Evolutionary conservation across 2,888 invertebrate species (phyloP), one percentile per base, ranked within the genome.

Genomic region (Smittia aterrima): DNA sequence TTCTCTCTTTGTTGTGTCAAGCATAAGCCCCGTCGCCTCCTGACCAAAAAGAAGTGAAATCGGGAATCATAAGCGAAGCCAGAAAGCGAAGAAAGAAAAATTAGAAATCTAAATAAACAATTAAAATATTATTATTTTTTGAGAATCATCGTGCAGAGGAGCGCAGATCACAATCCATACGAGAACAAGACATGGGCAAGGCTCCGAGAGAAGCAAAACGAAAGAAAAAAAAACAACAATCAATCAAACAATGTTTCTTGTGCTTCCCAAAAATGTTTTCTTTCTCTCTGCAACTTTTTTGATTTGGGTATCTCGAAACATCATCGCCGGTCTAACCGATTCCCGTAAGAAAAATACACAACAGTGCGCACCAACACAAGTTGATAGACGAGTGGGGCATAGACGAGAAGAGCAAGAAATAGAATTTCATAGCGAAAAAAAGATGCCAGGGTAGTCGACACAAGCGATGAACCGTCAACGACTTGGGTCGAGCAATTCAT

Each of bases 71-170:
- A 9, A 32, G 32, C 32, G 32, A 32, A 32, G 16, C 16, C 2
- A 47, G 3, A 11, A 47, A 47, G 16, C 16, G 16, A 47, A n/a
- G 47, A 47, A 47, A 47, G 16, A 47, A 24, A 62, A 24, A 62
- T 22, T 22, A 62, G 62, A 24, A 62, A 62, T 62, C 24, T 62
- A 62, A 62, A 62, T 62, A 62, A 62, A 62, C 62, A 62, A 62
- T 62, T 62, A 62, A 62, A 62, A 24, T 62, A 47, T 24, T 62
- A 54, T 54, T n/a, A 32, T 32, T 32, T 32, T 47, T 47, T 11
- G 47, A 47, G 47, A 47, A 6, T 47, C 47, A n/a, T 47, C 47
- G 11, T n/a, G n/a, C 47, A 16, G n/a, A 47, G 16, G n/a, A 47
- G 16, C 47, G 16, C 2, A 32, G 32, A 32, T 32, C 32, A 32